These are phyloP conservation scores for Keiferia lycopersicella DNA, from an alignment of 2,888 invertebrate species.

Conservation along the genomic window DNA sequence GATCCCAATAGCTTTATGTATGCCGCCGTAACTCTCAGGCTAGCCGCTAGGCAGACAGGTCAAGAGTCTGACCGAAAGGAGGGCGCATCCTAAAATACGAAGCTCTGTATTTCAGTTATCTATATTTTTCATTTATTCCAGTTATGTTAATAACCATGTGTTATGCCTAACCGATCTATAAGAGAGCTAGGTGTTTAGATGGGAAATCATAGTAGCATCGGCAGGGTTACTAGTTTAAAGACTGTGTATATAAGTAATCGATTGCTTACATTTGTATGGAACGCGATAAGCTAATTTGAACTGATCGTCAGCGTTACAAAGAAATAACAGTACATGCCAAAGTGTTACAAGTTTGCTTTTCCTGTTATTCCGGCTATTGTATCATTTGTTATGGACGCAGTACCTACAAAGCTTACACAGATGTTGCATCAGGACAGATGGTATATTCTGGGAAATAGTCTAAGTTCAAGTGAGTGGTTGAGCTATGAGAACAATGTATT, in stretches of 20 bases:
- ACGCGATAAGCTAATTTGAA: neutral
- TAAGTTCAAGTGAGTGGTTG: neutral
- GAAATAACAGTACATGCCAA: too few species aligned
- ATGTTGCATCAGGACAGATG: neutral
- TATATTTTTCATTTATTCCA: too few species aligned
- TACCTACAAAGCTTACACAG: neutral
- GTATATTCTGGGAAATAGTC: conserved; percentile 4
- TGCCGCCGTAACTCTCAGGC: too few species aligned
- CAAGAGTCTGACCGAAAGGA: too few species aligned
- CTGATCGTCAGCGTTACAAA: neutral
- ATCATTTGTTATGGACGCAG: neutral
- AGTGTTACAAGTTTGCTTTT: neutral
- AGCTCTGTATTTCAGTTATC: too few species aligned
- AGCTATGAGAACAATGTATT: too few species aligned
- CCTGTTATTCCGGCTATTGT: neutral
- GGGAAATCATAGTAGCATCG: neutral
- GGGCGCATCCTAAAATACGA: too few species aligned
- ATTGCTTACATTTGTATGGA: conserved; percentile 1
- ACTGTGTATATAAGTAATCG: neutral
- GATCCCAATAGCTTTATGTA: neutral
- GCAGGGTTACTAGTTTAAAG: neutral
- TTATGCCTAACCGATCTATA: too few species aligned
- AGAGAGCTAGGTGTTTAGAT: too few species aligned
- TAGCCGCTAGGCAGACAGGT: too few species aligned
- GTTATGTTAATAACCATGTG: too few species aligned